Base-by-base conservation (phyloP, 2,888 invertebrate genomes). In the Drosophila bunnanda region DNA sequence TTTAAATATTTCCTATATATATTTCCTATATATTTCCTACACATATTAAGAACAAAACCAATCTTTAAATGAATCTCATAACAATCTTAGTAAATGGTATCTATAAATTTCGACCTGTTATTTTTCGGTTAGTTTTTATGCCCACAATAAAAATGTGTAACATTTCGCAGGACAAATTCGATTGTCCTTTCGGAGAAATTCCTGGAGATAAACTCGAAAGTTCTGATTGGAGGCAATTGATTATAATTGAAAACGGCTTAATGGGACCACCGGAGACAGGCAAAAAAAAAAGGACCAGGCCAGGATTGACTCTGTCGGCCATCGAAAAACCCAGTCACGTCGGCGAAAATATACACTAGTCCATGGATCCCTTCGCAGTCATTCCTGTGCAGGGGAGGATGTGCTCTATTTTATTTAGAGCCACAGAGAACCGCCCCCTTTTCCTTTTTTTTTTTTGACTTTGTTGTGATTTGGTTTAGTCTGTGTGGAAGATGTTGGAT, bases 291-390 rank as follows among this genome's bases (percentile, higher is more conserved):
- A 48, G 48, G 60, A 52, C 13, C 32, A 57, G 58, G 68, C 34
- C 55, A 69, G 76, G 76, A 88, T 88, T 74, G 82, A 89, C 89
- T 66, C 61, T 36, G 56, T 38, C 57, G 73, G 69, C 71, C 73
- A 84, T 83, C 75, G 64, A 57, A 64, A 85, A 82, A 68, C 89
- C 86, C 82, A 75, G 87, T 89, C 85, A 85, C 85, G 85, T 89
- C 80, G 57, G 75, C 53, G 52, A 71, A 58, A 67, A 77, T 77
- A 72, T 78, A 86, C 72, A 67, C 86, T 77, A 52, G 64, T 50
- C 58, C 48, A 30, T 39, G 53, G 17, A 20, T 17, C 20, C 17
- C 53, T 55, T 59, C 22, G 39, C 22, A 65, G 61, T 56, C 44
- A 64, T 62, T 52, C 59, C 64, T 46, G 28, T 17, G 28, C 57